A percentile compares a stretch with the other conserved stretches of the same genome.
Evolutionary conservation across 2,113 vertebrate species (phyloP).

Genomic region (Oostethus manadensis): DNA sequence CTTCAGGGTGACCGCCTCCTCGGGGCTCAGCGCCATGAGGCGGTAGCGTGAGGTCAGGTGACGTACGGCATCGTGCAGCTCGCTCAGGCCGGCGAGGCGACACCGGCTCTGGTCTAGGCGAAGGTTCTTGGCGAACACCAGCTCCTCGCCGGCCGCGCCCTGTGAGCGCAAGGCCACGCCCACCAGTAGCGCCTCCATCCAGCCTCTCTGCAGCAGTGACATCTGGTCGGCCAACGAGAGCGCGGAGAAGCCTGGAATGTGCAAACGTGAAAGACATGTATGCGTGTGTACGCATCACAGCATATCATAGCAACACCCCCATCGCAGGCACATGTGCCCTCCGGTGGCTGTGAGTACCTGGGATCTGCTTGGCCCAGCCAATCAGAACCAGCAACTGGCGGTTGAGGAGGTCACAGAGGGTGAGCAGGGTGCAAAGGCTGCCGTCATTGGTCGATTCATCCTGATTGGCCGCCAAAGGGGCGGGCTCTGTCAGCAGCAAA

Average conservation of each 20-base stretch:
- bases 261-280: too few relatives aligned
- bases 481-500: constrained; percentile 67
- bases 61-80: constrained; percentile 60
- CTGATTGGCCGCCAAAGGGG: constrained; percentile 62
- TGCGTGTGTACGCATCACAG: too few relatives aligned
- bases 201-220: constrained; percentile 69
- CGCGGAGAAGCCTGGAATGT: constrained; percentile 54
- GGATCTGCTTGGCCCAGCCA: constrained; percentile 75
- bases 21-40: constrained; percentile 53
- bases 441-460: constrained; percentile 61
- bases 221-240: constrained; percentile 73
- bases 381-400: constrained; percentile 73
- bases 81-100: constrained; percentile 48
- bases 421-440: constrained; percentile 66
- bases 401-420: constrained; percentile 76
- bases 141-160: constrained; percentile 32
- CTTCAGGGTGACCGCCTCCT: constrained; percentile 66
- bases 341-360: constrained; percentile 55
- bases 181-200: constrained; percentile 72
- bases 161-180: constrained; percentile 67
- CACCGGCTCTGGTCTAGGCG: constrained; percentile 51
- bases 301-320: too few relatives aligned
- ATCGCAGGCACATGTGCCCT: too few relatives aligned
- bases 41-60: constrained; percentile 61
- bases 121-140: constrained; percentile 66